phyloP scores from a whole-genome alignment of 2,113 vertebrate genomes.

The Thamnaconus septentrionalis region DNA sequence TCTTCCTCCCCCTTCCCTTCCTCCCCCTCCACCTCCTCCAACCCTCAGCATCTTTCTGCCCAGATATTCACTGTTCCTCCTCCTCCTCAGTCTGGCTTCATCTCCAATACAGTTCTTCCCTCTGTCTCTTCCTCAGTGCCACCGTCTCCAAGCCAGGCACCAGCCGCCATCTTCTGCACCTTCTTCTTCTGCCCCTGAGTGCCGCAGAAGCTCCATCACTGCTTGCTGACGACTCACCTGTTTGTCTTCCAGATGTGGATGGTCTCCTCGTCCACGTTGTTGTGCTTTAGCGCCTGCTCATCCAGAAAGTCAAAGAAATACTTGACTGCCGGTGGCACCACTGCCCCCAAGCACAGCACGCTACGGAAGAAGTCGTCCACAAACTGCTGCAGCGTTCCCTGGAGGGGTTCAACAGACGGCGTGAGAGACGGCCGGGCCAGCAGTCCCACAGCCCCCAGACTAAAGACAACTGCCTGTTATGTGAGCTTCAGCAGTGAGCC shows the following conservation, averaged over 20 bases:
- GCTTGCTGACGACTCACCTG: constrained; percentile 74
- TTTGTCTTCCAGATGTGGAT: constrained; percentile 99
- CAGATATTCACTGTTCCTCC: no score
- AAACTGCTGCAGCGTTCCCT: constrained; percentile 98
- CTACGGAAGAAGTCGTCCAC: constrained; percentile 97
- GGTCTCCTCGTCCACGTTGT: constrained; percentile 94
- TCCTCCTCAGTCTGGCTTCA: no score
- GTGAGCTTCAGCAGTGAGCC: not conserved
- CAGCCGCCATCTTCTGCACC: no score
- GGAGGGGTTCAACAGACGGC: constrained; percentile 45
- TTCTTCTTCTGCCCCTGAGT: no score
- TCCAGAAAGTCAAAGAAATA: constrained; percentile 99
- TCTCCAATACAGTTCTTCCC: no score
- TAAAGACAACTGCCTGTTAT: constrained; percentile 1
- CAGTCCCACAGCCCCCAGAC: constrained; percentile 17
- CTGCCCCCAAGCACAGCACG: constrained; percentile 87
- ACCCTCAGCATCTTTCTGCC: no score
- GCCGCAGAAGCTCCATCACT: no score
- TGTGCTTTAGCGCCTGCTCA: constrained; percentile 93
- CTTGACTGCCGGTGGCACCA: constrained; percentile 94
- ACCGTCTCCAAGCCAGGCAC: no score
- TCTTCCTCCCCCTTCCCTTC: no score
- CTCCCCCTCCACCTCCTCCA: no score
- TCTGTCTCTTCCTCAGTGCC: no score
- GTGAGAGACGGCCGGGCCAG: constrained; percentile 30